Evolutionary conservation across 2,113 vertebrate genomes (phyloP).

Genomic region (Theristicus caerulescens): DNA sequence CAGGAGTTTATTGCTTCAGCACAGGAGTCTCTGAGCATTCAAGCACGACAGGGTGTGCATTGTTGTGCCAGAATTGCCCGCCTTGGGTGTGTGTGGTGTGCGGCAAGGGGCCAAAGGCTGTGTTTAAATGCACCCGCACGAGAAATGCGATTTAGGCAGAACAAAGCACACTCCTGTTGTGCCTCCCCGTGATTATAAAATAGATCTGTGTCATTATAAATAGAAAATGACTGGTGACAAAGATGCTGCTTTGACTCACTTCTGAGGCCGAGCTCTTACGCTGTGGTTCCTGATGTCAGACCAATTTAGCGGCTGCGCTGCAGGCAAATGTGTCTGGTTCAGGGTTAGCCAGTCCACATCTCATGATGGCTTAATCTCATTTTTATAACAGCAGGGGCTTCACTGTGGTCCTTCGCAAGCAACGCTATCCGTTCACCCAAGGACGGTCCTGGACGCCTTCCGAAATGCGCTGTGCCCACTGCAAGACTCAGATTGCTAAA

Average conservation of each 20-base stretch:
- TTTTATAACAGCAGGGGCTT: slow-evolving; percentile 26
- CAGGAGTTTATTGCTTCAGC: slow-evolving; percentile 3
- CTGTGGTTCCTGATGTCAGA: slow-evolving; percentile 42
- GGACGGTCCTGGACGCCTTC: background rate
- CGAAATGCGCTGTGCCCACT: background rate
- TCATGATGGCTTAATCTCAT: slow-evolving; percentile 41
- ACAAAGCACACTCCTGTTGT: slow-evolving; percentile 58
- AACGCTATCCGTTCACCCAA: background rate
- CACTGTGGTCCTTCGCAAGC: background rate
- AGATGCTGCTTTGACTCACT: slow-evolving; percentile 36
- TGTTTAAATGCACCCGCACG: background rate
- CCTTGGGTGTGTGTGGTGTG: slow-evolving; percentile 25
- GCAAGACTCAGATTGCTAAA: background rate
- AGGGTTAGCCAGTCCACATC: background rate
- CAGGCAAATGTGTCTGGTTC: background rate
- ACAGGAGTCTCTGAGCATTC: background rate
- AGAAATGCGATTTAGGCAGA: slow-evolving; percentile 50
- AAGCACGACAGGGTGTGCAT: slow-evolving; percentile 41
- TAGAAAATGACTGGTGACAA: slow-evolving; percentile 58
- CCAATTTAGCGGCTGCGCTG: background rate
- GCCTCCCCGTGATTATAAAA: slow-evolving; percentile 43
- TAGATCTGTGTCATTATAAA: slow-evolving; percentile 55
- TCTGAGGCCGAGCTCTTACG: background rate
- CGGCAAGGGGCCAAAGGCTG: slow-evolving; percentile 31
- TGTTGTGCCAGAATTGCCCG: background rate